These are phyloP conservation scores for Atopsyche davidsoni DNA, from an alignment of 1,140 invertebrate species.

Conservation along the genomic window DNA sequence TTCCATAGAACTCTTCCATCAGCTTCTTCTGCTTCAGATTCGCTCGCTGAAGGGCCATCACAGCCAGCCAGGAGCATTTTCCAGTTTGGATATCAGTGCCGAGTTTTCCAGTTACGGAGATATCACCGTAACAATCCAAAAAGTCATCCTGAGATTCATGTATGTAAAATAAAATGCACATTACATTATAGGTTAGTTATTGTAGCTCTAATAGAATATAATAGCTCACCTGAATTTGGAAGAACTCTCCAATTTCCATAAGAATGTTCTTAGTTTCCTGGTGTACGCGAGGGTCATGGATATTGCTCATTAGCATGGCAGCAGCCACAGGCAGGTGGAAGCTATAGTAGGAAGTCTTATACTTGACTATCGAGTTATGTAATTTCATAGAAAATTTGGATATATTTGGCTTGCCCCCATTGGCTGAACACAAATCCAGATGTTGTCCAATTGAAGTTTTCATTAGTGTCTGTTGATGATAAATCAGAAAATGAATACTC, in stretches of 20 bases:
- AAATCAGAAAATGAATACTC: neutral
- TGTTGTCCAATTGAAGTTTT: constrained; percentile 71
- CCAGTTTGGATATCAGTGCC: constrained; percentile 85
- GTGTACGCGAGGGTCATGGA: constrained; percentile 59
- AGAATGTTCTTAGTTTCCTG: constrained; percentile 68
- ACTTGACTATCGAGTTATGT: constrained; percentile 80
- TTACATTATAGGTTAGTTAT: neutral
- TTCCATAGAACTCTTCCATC: constrained; percentile 68
- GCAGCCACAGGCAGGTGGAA: constrained; percentile 77
- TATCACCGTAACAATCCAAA: constrained; percentile 78
- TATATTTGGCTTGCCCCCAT: constrained; percentile 54
- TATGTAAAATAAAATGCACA: neutral
- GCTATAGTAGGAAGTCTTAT: constrained; percentile 88
- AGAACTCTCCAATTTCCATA: constrained; percentile 82
- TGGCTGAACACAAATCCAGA: constrained; percentile 57
- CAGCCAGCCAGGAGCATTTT: constrained; percentile 87
- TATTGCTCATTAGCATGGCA: constrained; percentile 73
- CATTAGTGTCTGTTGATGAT: constrained; percentile 39
- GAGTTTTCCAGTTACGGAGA: constrained; percentile 71
- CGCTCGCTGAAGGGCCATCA: constrained; percentile 68
- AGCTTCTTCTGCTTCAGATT: constrained; percentile 58
- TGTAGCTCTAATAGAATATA: too few relatives aligned
- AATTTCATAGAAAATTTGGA: constrained; percentile 67
- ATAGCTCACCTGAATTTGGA: constrained; percentile 84
- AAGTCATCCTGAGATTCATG: constrained; percentile 70